Percentiles rank a stretch among this genome's conserved stretches.
Conservation (phyloP, 2,888 invertebrate species). For the Bursaphelenchus okinawaensis region DNA sequence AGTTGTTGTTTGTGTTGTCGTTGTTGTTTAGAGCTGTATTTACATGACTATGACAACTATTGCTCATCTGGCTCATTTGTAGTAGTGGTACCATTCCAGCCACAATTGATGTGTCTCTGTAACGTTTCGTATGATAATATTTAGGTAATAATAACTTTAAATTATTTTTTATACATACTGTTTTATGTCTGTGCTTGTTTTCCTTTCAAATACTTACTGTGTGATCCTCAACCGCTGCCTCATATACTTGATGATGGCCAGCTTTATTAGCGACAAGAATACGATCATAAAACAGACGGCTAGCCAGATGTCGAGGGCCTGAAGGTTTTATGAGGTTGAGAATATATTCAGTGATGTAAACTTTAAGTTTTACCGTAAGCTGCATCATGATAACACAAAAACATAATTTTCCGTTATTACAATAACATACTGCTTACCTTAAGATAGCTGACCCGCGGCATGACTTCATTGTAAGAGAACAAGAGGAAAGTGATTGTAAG, state of each 20-base stretch:
- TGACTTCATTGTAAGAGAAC: slow-evolving; percentile 57
- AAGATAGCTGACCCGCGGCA: slow-evolving; percentile 57
- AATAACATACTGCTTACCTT: slow-evolving; percentile 24
- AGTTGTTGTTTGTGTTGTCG: not conserved
- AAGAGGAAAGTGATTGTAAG: slow-evolving; percentile 53
- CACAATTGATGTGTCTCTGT: slow-evolving; percentile 49
- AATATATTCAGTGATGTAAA: slow-evolving; percentile 43
- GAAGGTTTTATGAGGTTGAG: slow-evolving; percentile 16
- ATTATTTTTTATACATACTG: not conserved
- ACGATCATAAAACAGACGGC: slow-evolving; percentile 57
- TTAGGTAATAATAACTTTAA: no score
- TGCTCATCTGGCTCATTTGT: slow-evolving; percentile 17
- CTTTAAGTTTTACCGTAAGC: no score
- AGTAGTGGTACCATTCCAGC: slow-evolving; percentile 49
- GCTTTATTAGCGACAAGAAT: slow-evolving; percentile 55
- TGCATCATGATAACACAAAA: no score
- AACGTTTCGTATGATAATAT: no score
- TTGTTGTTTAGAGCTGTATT: slow-evolving; percentile 13
- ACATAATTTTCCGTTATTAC: no score
- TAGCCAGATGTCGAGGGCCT: slow-evolving; percentile 38
- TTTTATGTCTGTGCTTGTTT: not conserved
- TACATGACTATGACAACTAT: not conserved
- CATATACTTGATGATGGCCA: slow-evolving; percentile 56
- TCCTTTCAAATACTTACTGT: slow-evolving; percentile 15
- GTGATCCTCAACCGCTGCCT: slow-evolving; percentile 42